Percentiles rank a stretch among this genome's conserved stretches.
These are phyloP conservation scores for Cladopsammia gracilis DNA, from an alignment of 64 coral and sea anemone species.

Conservation along the genomic window DNA sequence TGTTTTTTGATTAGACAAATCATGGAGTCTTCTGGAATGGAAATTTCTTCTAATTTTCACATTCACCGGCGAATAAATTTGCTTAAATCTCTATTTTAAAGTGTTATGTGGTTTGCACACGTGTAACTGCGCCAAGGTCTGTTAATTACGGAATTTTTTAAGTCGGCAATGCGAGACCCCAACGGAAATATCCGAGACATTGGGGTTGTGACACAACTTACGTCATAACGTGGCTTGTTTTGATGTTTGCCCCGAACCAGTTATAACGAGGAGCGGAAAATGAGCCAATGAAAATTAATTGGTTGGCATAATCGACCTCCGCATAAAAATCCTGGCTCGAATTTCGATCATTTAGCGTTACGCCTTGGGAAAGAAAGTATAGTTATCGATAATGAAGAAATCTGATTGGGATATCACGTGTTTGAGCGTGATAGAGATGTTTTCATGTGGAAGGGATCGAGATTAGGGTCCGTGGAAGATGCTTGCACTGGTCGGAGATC, in stretches of 20 bases:
- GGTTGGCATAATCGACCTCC: conserved; percentile 6
- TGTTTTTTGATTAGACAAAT: conserved; percentile 36
- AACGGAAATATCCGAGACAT: conserved; percentile 13
- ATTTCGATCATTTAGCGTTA: conserved; percentile 2
- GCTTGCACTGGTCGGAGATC: background rate
- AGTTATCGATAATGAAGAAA: conserved; percentile 23
- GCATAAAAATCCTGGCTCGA: background rate
- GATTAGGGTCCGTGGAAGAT: conserved; percentile 19
- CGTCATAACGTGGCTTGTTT: conserved; percentile 11
- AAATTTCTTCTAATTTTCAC: background rate
- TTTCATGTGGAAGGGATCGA: conserved; percentile 1
- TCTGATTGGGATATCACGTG: conserved; percentile 33
- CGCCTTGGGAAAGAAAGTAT: background rate
- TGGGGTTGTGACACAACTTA: conserved; percentile 4
- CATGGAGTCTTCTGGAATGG: conserved; percentile 15
- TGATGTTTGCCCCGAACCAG: conserved; percentile 1
- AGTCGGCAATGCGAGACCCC: background rate
- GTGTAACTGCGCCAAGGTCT: too few relatives aligned
- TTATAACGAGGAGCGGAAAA: conserved; percentile 16
- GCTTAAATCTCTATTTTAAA: background rate
- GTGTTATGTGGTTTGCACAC: conserved; percentile 4
- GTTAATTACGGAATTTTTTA: background rate
- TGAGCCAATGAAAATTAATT: conserved; percentile 48
- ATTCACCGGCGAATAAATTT: background rate
- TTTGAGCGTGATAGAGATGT: background rate